Percentiles rank a stretch among this genome's conserved stretches.
Evolutionary conservation across 2,797 vertebrate species (phyloP).

Genomic region (Lepus townsendii): DNA sequence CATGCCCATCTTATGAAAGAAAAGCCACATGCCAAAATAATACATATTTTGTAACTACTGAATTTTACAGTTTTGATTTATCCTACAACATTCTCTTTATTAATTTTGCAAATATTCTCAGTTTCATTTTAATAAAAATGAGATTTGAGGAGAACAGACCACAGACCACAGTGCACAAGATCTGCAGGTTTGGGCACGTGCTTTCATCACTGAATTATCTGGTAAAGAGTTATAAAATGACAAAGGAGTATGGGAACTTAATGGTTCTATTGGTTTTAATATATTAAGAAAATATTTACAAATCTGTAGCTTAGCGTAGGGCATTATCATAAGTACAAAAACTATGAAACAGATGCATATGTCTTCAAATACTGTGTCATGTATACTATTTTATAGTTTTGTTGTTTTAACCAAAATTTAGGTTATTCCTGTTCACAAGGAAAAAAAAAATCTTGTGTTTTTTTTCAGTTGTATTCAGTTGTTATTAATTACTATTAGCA

Average conservation of each 20-base stretch:
- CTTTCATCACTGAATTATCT: conserved; percentile 81
- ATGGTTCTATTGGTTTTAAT: conserved; percentile 83
- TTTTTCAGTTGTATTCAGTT: conserved; percentile 91
- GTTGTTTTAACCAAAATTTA: conserved; percentile 95
- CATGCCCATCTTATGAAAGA: conserved; percentile 16
- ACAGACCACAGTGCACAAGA: conserved; percentile 76
- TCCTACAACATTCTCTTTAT: conserved; percentile 83
- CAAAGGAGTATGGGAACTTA: conserved; percentile 83
- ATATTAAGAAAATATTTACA: conserved; percentile 85
- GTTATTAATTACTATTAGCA: conserved; percentile 95
- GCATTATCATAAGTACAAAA: conserved; percentile 86
- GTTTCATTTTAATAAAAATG: conserved; percentile 75
- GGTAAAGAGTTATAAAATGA: conserved; percentile 78
- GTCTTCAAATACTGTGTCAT: conserved; percentile 88
- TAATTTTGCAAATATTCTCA: conserved; percentile 80
- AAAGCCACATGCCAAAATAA: conserved; percentile 81
- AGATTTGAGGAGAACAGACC: conserved; percentile 80
- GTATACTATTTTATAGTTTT: conserved; percentile 94
- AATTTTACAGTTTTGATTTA: conserved; percentile 64
- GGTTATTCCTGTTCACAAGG: conserved; percentile 91
- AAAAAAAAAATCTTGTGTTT: conserved; percentile 91
- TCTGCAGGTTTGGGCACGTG: conserved; percentile 88
- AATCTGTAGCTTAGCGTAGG: conserved; percentile 88
- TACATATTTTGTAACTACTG: conserved; percentile 41
- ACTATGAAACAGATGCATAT: conserved; percentile 86